phyloP scores from a whole-genome alignment of 2,113 vertebrate genomes.

The Oostethus manadensis region DNA sequence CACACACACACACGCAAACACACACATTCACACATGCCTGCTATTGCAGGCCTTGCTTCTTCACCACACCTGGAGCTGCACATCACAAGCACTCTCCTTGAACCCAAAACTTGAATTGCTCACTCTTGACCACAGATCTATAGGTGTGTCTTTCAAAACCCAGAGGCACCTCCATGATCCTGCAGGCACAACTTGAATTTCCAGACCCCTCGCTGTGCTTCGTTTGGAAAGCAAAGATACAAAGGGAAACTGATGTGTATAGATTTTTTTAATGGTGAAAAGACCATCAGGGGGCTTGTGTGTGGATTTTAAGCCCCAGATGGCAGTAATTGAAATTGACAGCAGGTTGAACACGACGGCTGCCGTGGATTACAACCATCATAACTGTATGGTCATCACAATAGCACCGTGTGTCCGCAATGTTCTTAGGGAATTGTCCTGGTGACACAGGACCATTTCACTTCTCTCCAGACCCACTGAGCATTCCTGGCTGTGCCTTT shows the following conservation, averaged over 20 bases:
- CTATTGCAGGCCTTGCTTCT: conserved; percentile 33
- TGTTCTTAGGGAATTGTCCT: conserved; percentile 66
- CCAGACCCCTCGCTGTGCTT: conserved; percentile 19
- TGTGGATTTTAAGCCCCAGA: conserved; percentile 57
- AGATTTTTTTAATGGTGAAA: conserved; percentile 70
- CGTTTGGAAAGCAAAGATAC: conserved; percentile 53
- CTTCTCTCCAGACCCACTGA: conserved; percentile 18
- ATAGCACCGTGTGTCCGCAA: conserved; percentile 49
- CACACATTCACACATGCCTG: conserved; percentile 27
- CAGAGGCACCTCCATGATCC: conserved; percentile 35
- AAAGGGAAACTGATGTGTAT: conserved; percentile 59
- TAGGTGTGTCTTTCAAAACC: conserved; percentile 42
- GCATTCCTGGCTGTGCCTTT: conserved; percentile 10
- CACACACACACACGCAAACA: conserved; percentile 12
- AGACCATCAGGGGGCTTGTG: conserved; percentile 42
- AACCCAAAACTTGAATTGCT: conserved; percentile 39
- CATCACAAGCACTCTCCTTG: conserved; percentile 36
- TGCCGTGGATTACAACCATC: conserved; percentile 67
- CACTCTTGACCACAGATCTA: conserved; percentile 26
- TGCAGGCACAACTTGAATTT: conserved; percentile 25
- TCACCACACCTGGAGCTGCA: conserved; percentile 18
- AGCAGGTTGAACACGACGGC: conserved; percentile 67
- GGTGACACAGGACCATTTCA: conserved; percentile 48
- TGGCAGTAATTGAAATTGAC: conserved; percentile 73
- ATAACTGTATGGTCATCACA: conserved; percentile 71